Base-by-base conservation (phyloP, 2,113 vertebrate species). In the Synchiropus splendidus region DNA sequence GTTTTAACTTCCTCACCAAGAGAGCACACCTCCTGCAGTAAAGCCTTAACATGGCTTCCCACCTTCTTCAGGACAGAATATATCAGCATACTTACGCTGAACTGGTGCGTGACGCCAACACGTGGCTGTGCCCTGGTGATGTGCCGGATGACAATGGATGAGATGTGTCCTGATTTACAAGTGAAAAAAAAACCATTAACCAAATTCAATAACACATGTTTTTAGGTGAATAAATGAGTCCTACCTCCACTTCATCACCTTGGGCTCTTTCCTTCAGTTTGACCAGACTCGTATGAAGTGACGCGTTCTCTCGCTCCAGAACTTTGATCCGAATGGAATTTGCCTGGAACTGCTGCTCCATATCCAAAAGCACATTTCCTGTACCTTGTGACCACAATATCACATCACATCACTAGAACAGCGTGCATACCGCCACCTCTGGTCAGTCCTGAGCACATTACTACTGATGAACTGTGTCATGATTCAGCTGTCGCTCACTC, bases 341-440 rank as follows among this genome's bases (percentile, higher is more conserved):
- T 45, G 90, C 89, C 54, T 85, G 78, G 2, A 94, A 16, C 68
- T 98, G 95, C 41, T 77, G 85, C 74, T 91, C 86, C 91, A 97
- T 96, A 61, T 98, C 92, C 16, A 86, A 64, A 0, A 76, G 48
- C 31, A 93, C 34, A 12, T 84, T 77, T 16, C 91, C 87, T 0
- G 85, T 90, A 77, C 80, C 95, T 98, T 65, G 6, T 27, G 33
- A n/a, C n/a, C 21, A 27, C 4, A 13, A 39, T 18, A 40, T 18
- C 49, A 31, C 10, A 53, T 10, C 14, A 1, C 12, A 58, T 39
- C 11, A 36, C 5, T 31, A 13, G 12, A 33, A 1, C 9, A 5
- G 6, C 17, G 11, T 27, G 21, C 8, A 27, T 27, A 27, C 21
- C 8, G 21, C 21, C 21, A 4, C 21, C 8, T 4, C 21, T 27